Base-by-base conservation (phyloP, 2,113 vertebrate genomes). In the Neopipo cinnamomea region DNA sequence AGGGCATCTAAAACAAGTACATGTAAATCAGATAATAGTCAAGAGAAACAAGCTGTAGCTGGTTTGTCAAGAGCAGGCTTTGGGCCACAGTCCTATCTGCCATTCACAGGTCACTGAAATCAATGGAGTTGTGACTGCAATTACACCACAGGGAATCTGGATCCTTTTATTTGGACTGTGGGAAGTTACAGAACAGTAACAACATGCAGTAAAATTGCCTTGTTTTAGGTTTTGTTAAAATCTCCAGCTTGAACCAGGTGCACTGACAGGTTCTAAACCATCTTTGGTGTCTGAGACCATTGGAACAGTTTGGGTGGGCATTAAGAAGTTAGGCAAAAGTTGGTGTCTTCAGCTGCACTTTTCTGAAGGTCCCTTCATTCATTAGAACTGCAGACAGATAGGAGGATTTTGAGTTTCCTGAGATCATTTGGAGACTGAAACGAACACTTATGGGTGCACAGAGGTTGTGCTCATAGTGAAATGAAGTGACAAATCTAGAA, bases 21-120 rank as follows among this genome's bases (percentile, higher is more conserved):
- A 44, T 24, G 66, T 30, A 84, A 94, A 84, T 91, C 78, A 77
- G 87, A 56, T 88, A 80, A 73, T 37, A 72, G 78, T 41, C 63
- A 41, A 49, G 85, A 74, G 72, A 85, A 90, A 94, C 91, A 72
- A 78, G 83, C 31, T 88, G 30, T 58, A 61, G 53, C 91, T 89
- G 68, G 76, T 90, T 96, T 93, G 82, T 94, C 72, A 65, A 77
- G 52, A 67, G 89, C 67, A 86, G 68, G 84, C 82, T 75, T 90
- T 81, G 79, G 65, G 73, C 73, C 58, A 53, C 20, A 39, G 65
- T 73, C 88, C 83, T 85, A 44, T 49, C 90, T 94, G 85, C 89
- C 66, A 52, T 95, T 95, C 80, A 89, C 95, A 96, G 83, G 91
- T 96, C 95, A 93, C 73, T 93, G 92, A 55, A 91, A 87, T 93